Conservation (phyloP, 1,140 invertebrate genomes). For the Halotydeus destructor region DNA sequence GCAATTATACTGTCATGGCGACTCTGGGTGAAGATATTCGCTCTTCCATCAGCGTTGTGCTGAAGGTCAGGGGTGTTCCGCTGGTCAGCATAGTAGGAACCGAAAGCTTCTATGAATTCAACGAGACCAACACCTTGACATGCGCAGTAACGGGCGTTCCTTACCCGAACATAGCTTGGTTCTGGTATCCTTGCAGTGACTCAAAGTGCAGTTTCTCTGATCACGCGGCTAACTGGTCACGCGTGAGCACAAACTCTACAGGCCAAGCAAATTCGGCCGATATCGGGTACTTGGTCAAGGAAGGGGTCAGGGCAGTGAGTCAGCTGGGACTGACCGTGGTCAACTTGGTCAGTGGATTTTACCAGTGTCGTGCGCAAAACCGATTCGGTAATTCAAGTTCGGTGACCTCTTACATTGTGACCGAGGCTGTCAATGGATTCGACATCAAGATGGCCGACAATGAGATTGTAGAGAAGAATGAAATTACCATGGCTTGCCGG, state of each 20-base stretch:
- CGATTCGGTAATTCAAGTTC: not conserved
- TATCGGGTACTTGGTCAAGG: too few relatives aligned
- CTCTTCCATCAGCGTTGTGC: not conserved
- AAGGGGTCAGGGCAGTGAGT: too few relatives aligned
- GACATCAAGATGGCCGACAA: conserved; percentile 7
- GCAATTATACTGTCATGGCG: not conserved
- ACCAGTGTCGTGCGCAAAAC: not conserved
- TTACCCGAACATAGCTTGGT: not conserved
- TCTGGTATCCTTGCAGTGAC: not conserved
- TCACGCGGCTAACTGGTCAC: not conserved
- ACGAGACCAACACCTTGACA: not conserved
- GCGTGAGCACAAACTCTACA: not conserved
- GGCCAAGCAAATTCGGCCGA: too few relatives aligned
- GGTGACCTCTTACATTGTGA: not conserved
- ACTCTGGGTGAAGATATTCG: not conserved
- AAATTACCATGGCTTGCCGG: conserved; percentile 14
- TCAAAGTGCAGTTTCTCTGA: not conserved
- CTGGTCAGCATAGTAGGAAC: not conserved
- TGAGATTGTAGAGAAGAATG: conserved; percentile 15
- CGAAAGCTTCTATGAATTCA: not conserved
- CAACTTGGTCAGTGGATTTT: conserved; percentile 7
- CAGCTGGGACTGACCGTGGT: too few relatives aligned
- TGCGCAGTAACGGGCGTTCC: not conserved
- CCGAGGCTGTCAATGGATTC: conserved; percentile 13
- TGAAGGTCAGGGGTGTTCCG: not conserved